Conservation (phyloP, 2,888 invertebrate species). For the Drosophila quinaria region DNA sequence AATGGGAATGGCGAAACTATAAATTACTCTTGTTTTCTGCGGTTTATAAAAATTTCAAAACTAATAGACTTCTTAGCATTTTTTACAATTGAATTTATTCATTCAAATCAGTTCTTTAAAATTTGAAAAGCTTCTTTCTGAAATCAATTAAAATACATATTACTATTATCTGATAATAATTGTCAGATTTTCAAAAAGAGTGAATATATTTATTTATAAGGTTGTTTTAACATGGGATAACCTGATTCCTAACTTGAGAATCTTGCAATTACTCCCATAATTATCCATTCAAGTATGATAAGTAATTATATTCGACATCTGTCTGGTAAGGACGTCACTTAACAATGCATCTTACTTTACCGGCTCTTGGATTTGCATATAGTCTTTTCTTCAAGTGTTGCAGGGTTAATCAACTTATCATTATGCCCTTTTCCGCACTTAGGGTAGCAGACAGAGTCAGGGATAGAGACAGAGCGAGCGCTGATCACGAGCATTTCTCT, state of each 20-base stretch:
- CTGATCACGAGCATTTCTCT: conserved; percentile 71
- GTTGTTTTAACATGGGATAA: not conserved
- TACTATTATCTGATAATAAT: too few relatives aligned
- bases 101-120: too few relatives aligned
- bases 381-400: not conserved
- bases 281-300: not conserved
- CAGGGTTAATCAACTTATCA: conserved; percentile 9
- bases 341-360: not conserved
- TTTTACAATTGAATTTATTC: not conserved
- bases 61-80: not conserved
- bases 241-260: not conserved
- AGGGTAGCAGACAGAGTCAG: conserved; percentile 34
- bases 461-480: conserved; percentile 23
- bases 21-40: not conserved
- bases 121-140: too few relatives aligned
- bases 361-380: not conserved
- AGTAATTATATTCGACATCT: too few relatives aligned
- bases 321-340: not conserved
- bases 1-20: not conserved
- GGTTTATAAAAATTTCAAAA: not conserved
- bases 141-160: too few relatives aligned
- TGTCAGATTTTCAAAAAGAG: too few relatives aligned
- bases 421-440: conserved; percentile 21
- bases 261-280: not conserved
- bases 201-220: too few relatives aligned